phyloP scores from a whole-genome alignment of 2,797 vertebrate genomes.

The Chiroxiphia lanceolata region DNA sequence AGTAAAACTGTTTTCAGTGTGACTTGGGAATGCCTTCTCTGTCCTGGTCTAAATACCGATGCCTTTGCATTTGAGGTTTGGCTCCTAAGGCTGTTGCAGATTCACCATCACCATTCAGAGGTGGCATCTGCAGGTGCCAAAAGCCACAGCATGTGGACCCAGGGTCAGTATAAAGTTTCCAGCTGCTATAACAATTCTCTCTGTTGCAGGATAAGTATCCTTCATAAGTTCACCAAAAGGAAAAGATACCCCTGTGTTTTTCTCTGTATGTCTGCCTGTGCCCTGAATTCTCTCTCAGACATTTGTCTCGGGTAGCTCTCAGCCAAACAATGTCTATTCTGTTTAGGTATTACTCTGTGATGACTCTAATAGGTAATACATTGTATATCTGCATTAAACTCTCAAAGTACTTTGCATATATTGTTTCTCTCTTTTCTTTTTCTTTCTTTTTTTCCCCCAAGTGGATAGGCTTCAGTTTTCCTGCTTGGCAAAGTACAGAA shows the following conservation, averaged over 20 bases:
- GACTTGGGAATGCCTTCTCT: background rate
- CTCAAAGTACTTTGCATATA: background rate
- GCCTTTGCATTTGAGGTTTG: background rate
- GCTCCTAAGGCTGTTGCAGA: background rate
- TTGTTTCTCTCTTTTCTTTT: background rate
- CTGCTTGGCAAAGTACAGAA: background rate
- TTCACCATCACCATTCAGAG: background rate
- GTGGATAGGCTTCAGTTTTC: background rate
- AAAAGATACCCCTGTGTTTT: background rate
- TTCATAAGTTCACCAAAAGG: background rate
- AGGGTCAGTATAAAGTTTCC: background rate
- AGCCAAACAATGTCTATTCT: background rate
- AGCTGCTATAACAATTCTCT: background rate
- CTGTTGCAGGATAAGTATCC: background rate
- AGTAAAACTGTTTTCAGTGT: background rate
- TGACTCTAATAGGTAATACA: background rate
- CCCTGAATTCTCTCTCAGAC: background rate
- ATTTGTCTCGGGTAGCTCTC: background rate
- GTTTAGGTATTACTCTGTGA: background rate
- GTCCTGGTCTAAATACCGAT: background rate
- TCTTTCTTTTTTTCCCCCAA: accelerated
- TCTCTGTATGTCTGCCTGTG: background rate
- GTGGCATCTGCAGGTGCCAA: background rate
- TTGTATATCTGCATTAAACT: background rate
- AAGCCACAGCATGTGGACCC: background rate